These are phyloP conservation scores for Heliconius aoede DNA, from an alignment of 2,888 invertebrate genomes.

Conservation along the genomic window DNA sequence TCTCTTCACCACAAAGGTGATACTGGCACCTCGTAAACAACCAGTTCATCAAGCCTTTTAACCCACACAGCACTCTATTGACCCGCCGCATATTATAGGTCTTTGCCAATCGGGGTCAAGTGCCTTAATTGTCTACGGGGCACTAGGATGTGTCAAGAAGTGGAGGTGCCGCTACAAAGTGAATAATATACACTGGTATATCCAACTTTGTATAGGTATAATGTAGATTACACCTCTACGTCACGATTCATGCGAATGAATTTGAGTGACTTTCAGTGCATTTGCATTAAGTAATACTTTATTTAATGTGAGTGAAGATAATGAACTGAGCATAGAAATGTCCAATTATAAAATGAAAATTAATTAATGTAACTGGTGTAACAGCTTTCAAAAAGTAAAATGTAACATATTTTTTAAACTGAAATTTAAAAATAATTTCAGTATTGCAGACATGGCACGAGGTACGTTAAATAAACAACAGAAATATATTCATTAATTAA, in stretches of 20 bases:
- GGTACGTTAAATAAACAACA: too few species aligned
- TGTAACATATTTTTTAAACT: background rate
- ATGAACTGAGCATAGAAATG: background rate
- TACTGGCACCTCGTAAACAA: slow-evolving; percentile 39
- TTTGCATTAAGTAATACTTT: background rate
- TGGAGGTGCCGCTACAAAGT: slow-evolving; percentile 26
- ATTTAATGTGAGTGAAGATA: background rate
- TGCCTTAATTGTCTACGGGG: slow-evolving; percentile 68
- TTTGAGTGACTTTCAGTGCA: background rate
- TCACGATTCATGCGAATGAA: background rate
- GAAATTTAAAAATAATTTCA: background rate
- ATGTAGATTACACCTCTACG: background rate
- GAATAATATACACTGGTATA: slow-evolving; percentile 27
- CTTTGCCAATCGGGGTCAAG: slow-evolving; percentile 66
- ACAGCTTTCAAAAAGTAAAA: background rate
- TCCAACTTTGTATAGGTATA: background rate
- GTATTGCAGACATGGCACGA: background rate
- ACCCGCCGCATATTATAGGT: slow-evolving; percentile 61
- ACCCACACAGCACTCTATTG: slow-evolving; percentile 61
- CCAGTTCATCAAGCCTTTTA: slow-evolving; percentile 55
- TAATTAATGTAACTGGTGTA: background rate
- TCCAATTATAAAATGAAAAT: background rate
- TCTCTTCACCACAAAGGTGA: slow-evolving; percentile 27
- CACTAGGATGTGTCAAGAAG: slow-evolving; percentile 48
- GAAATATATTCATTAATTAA: too few species aligned